phyloP scores from a whole-genome alignment of 2,888 invertebrate genomes.

The Idaea biselata region DNA sequence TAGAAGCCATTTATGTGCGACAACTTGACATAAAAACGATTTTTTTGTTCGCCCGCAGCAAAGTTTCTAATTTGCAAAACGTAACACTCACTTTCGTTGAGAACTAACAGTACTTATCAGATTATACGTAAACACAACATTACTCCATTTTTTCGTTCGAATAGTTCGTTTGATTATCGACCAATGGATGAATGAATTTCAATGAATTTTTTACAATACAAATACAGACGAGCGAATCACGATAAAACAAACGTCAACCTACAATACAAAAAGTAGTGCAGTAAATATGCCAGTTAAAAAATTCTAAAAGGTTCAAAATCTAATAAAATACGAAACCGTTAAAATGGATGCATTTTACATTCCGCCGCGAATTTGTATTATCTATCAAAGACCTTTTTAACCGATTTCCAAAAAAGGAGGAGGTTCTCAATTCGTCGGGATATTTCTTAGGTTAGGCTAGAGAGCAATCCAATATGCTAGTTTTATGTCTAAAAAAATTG shows the following conservation, averaged over 20 bases:
- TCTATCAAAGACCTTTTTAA: too few species aligned
- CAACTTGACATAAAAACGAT: constrained; percentile 22
- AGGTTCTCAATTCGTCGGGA: too few species aligned
- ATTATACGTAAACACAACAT: neutral
- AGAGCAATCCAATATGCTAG: too few species aligned
- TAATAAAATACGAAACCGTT: neutral
- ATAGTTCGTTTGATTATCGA: constrained; percentile 3
- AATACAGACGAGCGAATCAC: constrained; percentile 6
- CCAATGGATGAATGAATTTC: neutral
- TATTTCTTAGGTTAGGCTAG: too few species aligned
- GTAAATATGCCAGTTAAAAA: neutral
- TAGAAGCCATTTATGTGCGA: constrained; percentile 63
- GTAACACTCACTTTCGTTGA: constrained; percentile 13
- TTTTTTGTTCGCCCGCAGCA: constrained; percentile 12
- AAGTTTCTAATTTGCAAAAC: constrained; percentile 28
- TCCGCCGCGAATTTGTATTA: too few species aligned
- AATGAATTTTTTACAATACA: neutral
- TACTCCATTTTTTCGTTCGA: constrained; percentile 1
- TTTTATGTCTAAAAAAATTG: too few species aligned
- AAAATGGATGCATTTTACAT: too few species aligned
- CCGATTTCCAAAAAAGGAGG: too few species aligned
- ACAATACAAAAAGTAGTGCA: neutral
- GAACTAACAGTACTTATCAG: constrained; percentile 8
- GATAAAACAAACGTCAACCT: constrained; percentile 6
- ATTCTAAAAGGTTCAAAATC: neutral